phyloP scores from a whole-genome alignment of 2,113 vertebrate species.

The Aplodontia rufa region DNA sequence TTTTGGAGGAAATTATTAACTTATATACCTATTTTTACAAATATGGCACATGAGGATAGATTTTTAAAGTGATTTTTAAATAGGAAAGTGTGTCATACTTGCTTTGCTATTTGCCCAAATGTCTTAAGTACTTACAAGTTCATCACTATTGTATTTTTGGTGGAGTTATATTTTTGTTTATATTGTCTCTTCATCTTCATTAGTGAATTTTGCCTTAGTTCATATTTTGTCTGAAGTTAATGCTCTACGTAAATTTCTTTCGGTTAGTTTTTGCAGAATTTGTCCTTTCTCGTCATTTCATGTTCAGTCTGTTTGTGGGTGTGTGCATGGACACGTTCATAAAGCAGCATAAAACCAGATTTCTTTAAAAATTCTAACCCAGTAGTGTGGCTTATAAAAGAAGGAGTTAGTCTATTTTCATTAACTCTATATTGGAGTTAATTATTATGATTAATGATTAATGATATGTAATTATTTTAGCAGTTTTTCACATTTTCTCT shows the following conservation, averaged over 20 bases:
- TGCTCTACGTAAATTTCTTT: background rate
- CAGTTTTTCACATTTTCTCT: background rate
- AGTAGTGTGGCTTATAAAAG: background rate
- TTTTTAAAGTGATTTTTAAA: background rate
- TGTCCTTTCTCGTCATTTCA: background rate
- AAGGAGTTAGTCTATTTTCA: background rate
- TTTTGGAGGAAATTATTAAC: background rate
- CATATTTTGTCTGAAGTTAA: background rate
- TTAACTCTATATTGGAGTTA: background rate
- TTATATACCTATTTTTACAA: background rate
- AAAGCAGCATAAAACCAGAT: background rate
- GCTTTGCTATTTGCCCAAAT: background rate
- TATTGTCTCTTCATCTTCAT: background rate
- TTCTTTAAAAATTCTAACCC: background rate
- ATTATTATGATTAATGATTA: slow-evolving; percentile 3
- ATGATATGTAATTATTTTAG: background rate
- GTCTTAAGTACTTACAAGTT: background rate
- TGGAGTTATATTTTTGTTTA: background rate
- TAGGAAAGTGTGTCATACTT: background rate
- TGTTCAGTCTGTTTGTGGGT: background rate
- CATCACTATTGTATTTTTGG: background rate
- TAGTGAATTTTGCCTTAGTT: background rate
- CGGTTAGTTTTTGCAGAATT: background rate
- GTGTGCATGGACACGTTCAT: background rate
- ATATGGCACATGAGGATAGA: background rate